Base-by-base conservation (phyloP, 1,140 invertebrate genomes). In the Chrysomallon squamiferum region DNA sequence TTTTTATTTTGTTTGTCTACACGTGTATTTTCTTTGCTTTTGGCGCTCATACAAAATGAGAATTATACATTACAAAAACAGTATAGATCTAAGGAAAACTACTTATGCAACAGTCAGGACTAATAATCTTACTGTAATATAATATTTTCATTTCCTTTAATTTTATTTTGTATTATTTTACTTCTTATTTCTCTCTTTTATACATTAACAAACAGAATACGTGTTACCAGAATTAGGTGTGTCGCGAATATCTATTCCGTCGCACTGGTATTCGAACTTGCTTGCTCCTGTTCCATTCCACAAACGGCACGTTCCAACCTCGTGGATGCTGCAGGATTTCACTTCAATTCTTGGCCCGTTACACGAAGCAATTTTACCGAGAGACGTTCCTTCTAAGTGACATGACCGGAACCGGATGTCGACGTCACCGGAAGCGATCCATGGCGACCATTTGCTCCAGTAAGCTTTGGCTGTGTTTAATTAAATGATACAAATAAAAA, bases 401-500 rank as follows among this genome's bases (percentile, higher is more conserved):
- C 59, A 62, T 27, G 59, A 62, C 59, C 59, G 59, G 59, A 62
- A 62, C 15, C 59, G 59, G 41, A 62, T 18, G n/a, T 62, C 59
- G 3, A 47, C 43, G 30, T 62, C 59, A 20, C 59, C 59, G 5
- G 59, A 62, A 43, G 41, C 38, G 18, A 62, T 29, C 59, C 59
- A 62, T 27, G 59, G 59, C 30, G 59, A 62, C 59, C 59, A 62
- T 6, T 29, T 30, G 2, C n/a, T 32, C 59, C 59, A 62, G 15
- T 11, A 22, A 29, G 59, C 59, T 29, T 27, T 47, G 18, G 59
- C 22, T 49, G 41, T n/a, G 29, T 27, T 62, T 27, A 18, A 29
- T 5, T 15, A 32, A 49, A 32, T 4, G 27, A 27, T 18, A 22
- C 38, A 9, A n/a, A n/a, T 13, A n/a, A 52, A 52, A 52, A 15